A percentile compares a stretch with the other conserved stretches of the same genome.
phyloP scores from a whole-genome alignment of 92 coral and sea anemone genomes.

The Ricordea florida region DNA sequence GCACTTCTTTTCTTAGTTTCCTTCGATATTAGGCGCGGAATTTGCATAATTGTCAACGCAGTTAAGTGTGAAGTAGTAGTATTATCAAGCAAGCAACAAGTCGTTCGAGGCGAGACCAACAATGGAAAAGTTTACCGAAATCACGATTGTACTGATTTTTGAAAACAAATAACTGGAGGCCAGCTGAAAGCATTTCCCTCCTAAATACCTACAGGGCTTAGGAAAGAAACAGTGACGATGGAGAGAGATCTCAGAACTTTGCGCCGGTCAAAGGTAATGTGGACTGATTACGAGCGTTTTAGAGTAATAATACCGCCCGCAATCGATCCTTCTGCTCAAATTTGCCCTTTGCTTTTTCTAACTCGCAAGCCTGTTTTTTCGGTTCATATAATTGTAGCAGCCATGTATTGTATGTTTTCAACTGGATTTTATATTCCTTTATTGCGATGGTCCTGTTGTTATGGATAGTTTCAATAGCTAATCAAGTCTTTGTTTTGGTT shows the following conservation, averaged over 20 bases:
- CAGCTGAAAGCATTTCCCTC: neutral
- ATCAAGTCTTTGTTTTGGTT: no score
- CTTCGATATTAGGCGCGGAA: constrained; percentile 4
- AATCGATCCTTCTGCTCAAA: neutral
- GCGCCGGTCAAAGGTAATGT: constrained; percentile 85
- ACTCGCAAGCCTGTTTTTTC: no score
- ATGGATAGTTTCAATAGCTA: no score
- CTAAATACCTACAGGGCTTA: neutral
- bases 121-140: neutral
- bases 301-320: neutral
- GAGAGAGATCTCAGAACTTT: constrained; percentile 91
- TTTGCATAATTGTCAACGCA: neutral
- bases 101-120: neutral
- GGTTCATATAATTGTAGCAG: no score
- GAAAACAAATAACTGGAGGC: neutral
- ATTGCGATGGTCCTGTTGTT: no score
- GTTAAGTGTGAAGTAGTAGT: constrained; percentile 12
- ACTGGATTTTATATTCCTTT: no score
- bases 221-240: constrained; percentile 34
- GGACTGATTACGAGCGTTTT: neutral
- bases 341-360: neutral
- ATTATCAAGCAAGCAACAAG: constrained; percentile 7
- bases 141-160: neutral
- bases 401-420: no score
- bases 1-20: no score